Evolutionary conservation across 2,888 invertebrate genomes (phyloP).

Genomic region (Agriopis aurantiaria): DNA sequence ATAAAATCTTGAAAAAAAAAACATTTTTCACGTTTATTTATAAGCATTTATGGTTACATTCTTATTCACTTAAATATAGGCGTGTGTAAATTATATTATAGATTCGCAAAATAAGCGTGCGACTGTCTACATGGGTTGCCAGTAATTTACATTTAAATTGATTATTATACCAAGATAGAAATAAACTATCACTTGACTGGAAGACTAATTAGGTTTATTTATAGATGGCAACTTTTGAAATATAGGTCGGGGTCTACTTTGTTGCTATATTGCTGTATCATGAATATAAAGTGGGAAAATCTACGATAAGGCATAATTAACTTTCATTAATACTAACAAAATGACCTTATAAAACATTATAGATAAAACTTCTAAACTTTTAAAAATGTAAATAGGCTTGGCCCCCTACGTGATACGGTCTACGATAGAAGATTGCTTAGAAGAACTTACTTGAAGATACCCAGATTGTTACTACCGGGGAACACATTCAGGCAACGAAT

Average conservation of each 20-base stretch:
- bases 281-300: slow-evolving; percentile 30
- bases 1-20: no score
- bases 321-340: neutral
- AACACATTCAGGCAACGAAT: no score
- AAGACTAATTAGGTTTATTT: slow-evolving; percentile 49
- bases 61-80: neutral
- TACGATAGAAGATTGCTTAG: no score
- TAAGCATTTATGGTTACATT: neutral
- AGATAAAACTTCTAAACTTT: no score
- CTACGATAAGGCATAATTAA: slow-evolving; percentile 7
- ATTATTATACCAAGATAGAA: slow-evolving; percentile 53
- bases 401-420: no score
- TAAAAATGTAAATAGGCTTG: no score
- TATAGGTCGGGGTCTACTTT: slow-evolving; percentile 32
- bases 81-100: slow-evolving; percentile 41
- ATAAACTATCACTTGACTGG: slow-evolving; percentile 53
- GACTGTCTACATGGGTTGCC: slow-evolving; percentile 50
- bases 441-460: no score
- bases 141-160: slow-evolving; percentile 70
- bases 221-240: slow-evolving; percentile 45
- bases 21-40: neutral
- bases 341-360: no score
- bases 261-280: slow-evolving; percentile 30
- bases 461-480: no score
- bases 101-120: slow-evolving; percentile 61